Base-by-base conservation (phyloP, 2,113 vertebrate genomes). In the Dipodomys spectabilis region DNA sequence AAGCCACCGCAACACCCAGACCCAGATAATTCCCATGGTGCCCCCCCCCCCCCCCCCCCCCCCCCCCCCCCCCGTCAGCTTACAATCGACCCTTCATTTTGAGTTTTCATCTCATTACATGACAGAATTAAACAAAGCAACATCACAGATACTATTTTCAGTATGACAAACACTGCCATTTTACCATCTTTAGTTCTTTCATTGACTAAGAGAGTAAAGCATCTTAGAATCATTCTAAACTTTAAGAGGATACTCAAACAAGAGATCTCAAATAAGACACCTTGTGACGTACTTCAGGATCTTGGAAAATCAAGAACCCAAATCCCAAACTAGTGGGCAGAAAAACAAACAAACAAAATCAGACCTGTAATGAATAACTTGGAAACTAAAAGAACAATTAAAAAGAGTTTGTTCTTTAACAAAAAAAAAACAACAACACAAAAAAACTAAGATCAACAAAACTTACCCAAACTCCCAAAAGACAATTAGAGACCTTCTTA, bases 131-230 rank as follows among this genome's bases (percentile, higher is more conserved):
- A 78, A 79, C 5, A 35, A 9, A 57, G 39, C 7, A 79, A 93
- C 39, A 10, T 69, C 49, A 44, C 13, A 9, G 23, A 64, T 69
- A 75, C 4, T 87, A 18, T 80, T 83, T 81, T 7, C 12, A 39
- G 4, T 22, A 20, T 10, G 13, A n/a, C 7, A 53, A 44, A 19
- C 0, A 2, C 3, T 39, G 6, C 53, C 5, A 9, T 20, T 60
- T 22, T 2, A 8, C 39, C 18, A 23, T 53, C 67, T 77, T 64
- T 19, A 60, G 25, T 72, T 82, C 32, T 85, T 93, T 6, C 15
- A 53, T 5, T 32, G 20, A 77, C n/a, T 9, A 28, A 35, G 22
- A 49, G 22, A 68, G 15, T 19, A 3, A 45, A 16, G 4, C 22
- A 28, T 44, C 2, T 45, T 39, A 32, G 4, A 22, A 13, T 79